These are phyloP conservation scores for Varroa destructor DNA, from an alignment of 1,140 invertebrate species.

Conservation along the genomic window DNA sequence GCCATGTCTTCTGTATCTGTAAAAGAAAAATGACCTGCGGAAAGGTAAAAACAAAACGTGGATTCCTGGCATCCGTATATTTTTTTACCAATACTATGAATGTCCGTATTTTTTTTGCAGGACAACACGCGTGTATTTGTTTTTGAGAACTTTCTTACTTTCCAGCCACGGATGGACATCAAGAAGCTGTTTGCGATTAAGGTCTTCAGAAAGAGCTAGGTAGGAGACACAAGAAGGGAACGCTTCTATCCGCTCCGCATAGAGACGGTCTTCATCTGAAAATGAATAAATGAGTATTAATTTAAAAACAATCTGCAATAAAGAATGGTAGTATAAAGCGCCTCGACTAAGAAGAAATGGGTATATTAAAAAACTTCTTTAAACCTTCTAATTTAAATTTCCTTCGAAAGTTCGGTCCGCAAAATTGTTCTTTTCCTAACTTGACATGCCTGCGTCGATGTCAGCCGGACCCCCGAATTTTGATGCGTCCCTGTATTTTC, in stretches of 20 bases:
- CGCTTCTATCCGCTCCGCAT: constrained; percentile 8
- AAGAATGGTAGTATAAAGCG: too few species aligned
- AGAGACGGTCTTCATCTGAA: constrained; percentile 3
- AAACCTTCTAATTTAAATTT: not conserved
- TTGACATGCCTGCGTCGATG: too few species aligned
- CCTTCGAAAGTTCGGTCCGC: not conserved
- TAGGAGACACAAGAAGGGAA: constrained; percentile 22
- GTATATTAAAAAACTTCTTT: not conserved
- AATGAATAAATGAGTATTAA: not conserved
- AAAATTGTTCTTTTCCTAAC: not conserved
- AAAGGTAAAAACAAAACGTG: too few species aligned
- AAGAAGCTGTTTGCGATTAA: constrained; percentile 17
- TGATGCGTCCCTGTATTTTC: too few species aligned
- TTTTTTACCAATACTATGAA: too few species aligned
- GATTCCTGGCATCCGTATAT: too few species aligned
- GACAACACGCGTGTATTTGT: too few species aligned
- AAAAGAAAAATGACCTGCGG: too few species aligned
- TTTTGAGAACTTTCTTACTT: not conserved
- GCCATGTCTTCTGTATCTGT: too few species aligned
- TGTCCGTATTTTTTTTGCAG: too few species aligned
- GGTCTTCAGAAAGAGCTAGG: constrained; percentile 17
- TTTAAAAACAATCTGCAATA: too few species aligned
- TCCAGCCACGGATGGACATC: constrained; percentile 19
- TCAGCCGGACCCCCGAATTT: too few species aligned
- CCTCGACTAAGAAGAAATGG: not conserved